These are phyloP conservation scores for Spodoptera exigua DNA, from an alignment of 2,888 invertebrate genomes.

Conservation along the genomic window DNA sequence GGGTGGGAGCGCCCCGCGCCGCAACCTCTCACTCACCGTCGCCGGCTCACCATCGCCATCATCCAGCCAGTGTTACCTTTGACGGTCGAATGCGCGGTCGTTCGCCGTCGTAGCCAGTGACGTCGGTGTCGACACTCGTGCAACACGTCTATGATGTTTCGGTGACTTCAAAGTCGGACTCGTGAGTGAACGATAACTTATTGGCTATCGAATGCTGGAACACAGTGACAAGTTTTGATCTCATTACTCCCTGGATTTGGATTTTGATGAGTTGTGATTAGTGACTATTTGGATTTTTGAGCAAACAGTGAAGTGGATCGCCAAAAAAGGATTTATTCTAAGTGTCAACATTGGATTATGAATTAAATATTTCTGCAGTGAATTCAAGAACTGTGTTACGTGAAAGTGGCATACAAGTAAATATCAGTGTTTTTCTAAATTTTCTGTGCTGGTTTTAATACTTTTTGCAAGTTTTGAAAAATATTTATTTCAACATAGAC, in stretches of 20 bases:
- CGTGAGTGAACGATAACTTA: conserved; percentile 85
- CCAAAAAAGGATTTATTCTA: conserved; percentile 80
- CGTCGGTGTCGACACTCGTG: conserved; percentile 88
- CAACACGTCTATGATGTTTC: conserved; percentile 88
- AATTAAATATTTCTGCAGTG: conserved; percentile 71
- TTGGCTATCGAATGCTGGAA: conserved; percentile 91
- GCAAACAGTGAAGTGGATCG: conserved; percentile 84
- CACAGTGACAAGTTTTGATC: conserved; percentile 91
- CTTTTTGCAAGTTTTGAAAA: conserved; percentile 61
- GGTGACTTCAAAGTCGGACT: conserved; percentile 86
- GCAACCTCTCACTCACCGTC: conserved; percentile 90
- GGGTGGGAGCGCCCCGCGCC: conserved; percentile 88
- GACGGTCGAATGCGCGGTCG: conserved; percentile 88
- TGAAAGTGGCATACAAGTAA: conserved; percentile 78
- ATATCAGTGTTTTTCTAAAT: conserved; percentile 67
- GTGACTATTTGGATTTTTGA: conserved; percentile 81
- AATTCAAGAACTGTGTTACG: conserved; percentile 69
- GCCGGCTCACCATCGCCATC: conserved; percentile 86
- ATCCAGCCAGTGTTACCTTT: conserved; percentile 91
- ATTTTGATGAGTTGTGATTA: conserved; percentile 80
- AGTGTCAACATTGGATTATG: conserved; percentile 81
- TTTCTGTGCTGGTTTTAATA: conserved; percentile 62
- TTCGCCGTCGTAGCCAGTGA: conserved; percentile 87
- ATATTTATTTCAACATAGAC: conserved; percentile 19
- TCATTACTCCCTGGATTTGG: conserved; percentile 82